Base-by-base conservation (phyloP, 2,888 invertebrate genomes). In the Cantharis rustica region DNA sequence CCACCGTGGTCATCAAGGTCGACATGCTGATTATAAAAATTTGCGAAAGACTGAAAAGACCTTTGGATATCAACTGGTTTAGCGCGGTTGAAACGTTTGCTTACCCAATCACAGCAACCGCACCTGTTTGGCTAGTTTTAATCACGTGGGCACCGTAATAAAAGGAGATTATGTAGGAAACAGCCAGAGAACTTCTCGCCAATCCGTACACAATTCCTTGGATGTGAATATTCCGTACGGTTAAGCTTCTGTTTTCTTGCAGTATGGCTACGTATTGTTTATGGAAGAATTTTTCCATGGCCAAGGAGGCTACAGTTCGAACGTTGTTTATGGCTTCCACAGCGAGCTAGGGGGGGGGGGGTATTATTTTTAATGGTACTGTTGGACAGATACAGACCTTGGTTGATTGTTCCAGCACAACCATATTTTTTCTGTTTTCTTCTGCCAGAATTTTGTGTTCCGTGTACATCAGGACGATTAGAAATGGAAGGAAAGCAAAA, bases 311-410 rank as follows among this genome's bases (percentile, higher is more conserved):
- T 0, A 95, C 94, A 0, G 95, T 96, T 63, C 95, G 90, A 4
- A 95, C 93, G 82, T 94, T 95, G 7, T 93, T 91, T 1, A 95
- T 93, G 1, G 93, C 94, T 87, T 95, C 95, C n/a, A 95, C 93
- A 4, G 95, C 93, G 75, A 94, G 89, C 92, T 68, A 15, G n/a
- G 13, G n/a, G 1, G 2, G 13, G 0, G 11, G 31, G n/a, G 1
- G 9, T 47, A n/a, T n/a, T 47, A n/a, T n/a, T 47, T 47, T 3
- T 31, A n/a, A 47, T 47, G n/a, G 0, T 0, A 7, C 9, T 47
- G n/a, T n/a, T 47, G n/a, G 5, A 47, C 47, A 1, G n/a, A 47
- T n/a, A n/a, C 47, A n/a, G 86, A 93, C 93, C 90, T 94, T 94
- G 3, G 94, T 93, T 76, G 94, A 93, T 16, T 89, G 88, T 85